Conservation (phyloP, 2,797 vertebrate genomes). For the Malacoraja senta region DNA sequence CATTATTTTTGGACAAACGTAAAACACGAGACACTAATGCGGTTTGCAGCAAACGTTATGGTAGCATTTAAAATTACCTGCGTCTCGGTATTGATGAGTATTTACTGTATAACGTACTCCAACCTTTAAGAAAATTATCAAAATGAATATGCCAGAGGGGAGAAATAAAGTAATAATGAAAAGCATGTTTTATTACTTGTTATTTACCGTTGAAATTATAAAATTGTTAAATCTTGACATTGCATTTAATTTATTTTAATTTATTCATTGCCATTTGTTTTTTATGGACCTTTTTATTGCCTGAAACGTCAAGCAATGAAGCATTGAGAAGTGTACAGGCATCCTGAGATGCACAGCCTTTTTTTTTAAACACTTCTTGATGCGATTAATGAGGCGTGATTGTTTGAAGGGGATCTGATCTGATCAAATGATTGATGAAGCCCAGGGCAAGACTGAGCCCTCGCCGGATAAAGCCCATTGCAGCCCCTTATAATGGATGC, state of each 20-base stretch:
- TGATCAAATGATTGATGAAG: slow-evolving; percentile 98
- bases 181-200: slow-evolving; percentile 29
- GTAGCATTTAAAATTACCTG: not conserved
- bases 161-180: slow-evolving; percentile 34
- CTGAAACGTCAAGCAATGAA: slow-evolving; percentile 28
- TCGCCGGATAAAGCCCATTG: slow-evolving; percentile 88
- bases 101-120: not conserved
- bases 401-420: slow-evolving; percentile 75
- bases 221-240: slow-evolving; percentile 32
- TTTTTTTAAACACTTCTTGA: slow-evolving; percentile 69
- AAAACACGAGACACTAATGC: not conserved
- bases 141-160: slow-evolving; percentile 28
- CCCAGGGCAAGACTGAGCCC: slow-evolving; percentile 89
- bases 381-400: slow-evolving; percentile 84
- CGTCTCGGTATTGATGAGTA: slow-evolving; percentile 14
- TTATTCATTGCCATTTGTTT: slow-evolving; percentile 26
- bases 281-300: slow-evolving; percentile 35
- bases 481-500: slow-evolving; percentile 81
- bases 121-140: slow-evolving; percentile 36
- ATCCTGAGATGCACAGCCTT: slow-evolving; percentile 56
- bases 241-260: not conserved
- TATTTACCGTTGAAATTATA: slow-evolving; percentile 29
- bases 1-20: not conserved
- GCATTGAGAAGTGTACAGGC: slow-evolving; percentile 53
- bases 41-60: not conserved